Conservation (phyloP, 1,140 invertebrate genomes). For the Anadara kagoshimensis region DNA sequence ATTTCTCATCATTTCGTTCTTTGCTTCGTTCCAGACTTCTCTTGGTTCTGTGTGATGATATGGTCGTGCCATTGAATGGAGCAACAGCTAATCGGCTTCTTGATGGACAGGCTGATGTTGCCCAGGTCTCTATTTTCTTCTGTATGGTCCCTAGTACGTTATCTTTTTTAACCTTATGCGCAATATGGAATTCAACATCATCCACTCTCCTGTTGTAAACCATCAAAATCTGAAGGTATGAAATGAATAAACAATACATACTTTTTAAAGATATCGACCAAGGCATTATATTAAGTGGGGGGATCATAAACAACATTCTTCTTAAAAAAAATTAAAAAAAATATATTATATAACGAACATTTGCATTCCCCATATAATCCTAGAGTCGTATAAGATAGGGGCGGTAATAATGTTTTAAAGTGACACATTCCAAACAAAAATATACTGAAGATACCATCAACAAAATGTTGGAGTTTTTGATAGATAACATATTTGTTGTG, state of each 20-base stretch:
- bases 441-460: too few relatives aligned
- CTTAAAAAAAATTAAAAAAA: background rate
- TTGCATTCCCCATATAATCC: too few relatives aligned
- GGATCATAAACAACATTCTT: background rate
- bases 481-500: too few relatives aligned
- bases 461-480: too few relatives aligned
- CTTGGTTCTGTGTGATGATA: conserved; percentile 14
- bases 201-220: conserved; percentile 45
- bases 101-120: conserved; percentile 33
- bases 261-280: background rate
- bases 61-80: conserved; percentile 30
- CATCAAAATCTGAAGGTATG: conserved; percentile 46
- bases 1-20: conserved; percentile 36
- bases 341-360: too few relatives aligned
- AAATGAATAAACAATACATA: background rate
- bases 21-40: conserved; percentile 40
- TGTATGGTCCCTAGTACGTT: conserved; percentile 32
- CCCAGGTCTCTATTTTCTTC: conserved; percentile 47
- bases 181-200: conserved; percentile 23
- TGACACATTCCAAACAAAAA: too few relatives aligned
- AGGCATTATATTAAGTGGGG: too few relatives aligned
- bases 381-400: too few relatives aligned
- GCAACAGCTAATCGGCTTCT: conserved; percentile 40
- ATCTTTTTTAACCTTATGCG: conserved; percentile 24
- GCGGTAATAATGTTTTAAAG: too few relatives aligned